Evolutionary conservation across 2,113 vertebrate genomes (phyloP), one percentile per base, ranked within the genome.

Genomic region (Axis porcinus): DNA sequence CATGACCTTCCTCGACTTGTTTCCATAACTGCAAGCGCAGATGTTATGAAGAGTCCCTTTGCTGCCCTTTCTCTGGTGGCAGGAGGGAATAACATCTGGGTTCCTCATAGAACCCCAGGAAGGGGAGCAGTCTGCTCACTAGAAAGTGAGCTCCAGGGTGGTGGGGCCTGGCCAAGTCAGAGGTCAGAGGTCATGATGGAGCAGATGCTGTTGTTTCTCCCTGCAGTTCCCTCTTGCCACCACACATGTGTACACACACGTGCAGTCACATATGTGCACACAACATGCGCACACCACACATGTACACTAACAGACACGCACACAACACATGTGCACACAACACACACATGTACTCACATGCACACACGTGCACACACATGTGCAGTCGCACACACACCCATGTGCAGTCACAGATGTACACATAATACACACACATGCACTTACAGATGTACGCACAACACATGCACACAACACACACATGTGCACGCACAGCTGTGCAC

Each of bases 61-160:
- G 13, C 50, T 21, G 9, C 40, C 43, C 30, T 14, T 70, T 15
- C 81, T 36, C 23, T 25, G 21, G 50, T 13, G 81, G 33, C 6
- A 36, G 50, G 50, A 25, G 50, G 12, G 27, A 52, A 25, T 1
- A 36, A 47, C 12, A 7, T 17, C 79, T 21, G 2, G 6, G 23
- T 36, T 83, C 36, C 83, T 79, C 50, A 21, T 2, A 27, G 28
- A 60, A 78, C 45, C 14, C 27, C 19, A 13, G 40, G 54, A 21
- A 60, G 21, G 25, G 2, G 40, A 6, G 0, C n/a, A n/a, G n/a
- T 43, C 45, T 1, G 0, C 1, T 55, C 21, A 27, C 10, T 1
- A 13, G 5, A 33, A 47, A 23, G 36, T 5, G 36, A 82, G 50
- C 30, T 43, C 16, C 47, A 7, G 9, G 21, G 47, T 21, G 25